Conservation (phyloP, 2,888 invertebrate species). For the Urechis unicinctus region DNA sequence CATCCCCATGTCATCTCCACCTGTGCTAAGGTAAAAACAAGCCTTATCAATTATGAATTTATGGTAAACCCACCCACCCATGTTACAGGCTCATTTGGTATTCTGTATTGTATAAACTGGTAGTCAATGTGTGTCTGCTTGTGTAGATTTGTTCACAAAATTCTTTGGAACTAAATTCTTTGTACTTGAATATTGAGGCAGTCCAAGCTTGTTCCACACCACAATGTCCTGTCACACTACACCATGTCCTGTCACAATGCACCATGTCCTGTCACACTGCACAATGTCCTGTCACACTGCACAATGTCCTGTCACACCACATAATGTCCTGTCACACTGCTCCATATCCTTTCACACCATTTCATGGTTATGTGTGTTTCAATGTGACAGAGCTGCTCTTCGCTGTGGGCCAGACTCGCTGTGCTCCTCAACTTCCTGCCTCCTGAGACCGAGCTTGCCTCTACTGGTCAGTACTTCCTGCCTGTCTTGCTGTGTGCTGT, state of each 20-base stretch:
- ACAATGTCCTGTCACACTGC: too few species aligned
- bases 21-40: slow-evolving; percentile 46
- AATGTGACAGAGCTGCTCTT: slow-evolving; percentile 63
- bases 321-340: too few species aligned
- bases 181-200: too few species aligned
- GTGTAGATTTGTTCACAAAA: not conserved
- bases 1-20: slow-evolving; percentile 67
- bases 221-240: too few species aligned
- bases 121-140: not conserved
- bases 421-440: slow-evolving; percentile 75
- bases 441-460: slow-evolving; percentile 54
- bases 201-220: too few species aligned
- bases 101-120: not conserved
- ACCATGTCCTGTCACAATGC: too few species aligned
- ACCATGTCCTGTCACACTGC: too few species aligned
- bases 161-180: too few species aligned
- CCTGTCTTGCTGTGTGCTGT: too few species aligned
- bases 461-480: slow-evolving; percentile 26
- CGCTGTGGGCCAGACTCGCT: slow-evolving; percentile 72
- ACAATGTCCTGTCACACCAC: too few species aligned
- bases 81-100: not conserved
- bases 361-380: not conserved
- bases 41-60: not conserved
- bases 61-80: not conserved
- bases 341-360: too few species aligned